These are phyloP conservation scores for Phyllotreta striolata DNA, from an alignment of 2,888 invertebrate species.

Conservation along the genomic window DNA sequence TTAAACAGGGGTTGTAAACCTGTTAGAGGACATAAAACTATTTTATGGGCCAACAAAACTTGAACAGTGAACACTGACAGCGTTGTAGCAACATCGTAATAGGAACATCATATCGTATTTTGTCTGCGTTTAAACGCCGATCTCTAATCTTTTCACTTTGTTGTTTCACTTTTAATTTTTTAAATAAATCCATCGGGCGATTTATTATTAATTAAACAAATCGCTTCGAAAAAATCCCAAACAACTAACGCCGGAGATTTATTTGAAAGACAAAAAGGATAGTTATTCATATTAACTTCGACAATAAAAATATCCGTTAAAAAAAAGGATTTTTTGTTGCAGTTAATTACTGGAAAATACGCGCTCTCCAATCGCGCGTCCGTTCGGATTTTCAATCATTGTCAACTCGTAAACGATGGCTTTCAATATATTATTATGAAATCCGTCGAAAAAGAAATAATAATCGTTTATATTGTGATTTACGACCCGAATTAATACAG, in stretches of 20 bases:
- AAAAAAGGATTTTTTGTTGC: background rate
- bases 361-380: slow-evolving; percentile 9
- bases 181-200: no score
- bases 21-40: slow-evolving; percentile 53
- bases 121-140: slow-evolving; percentile 17
- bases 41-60: slow-evolving; percentile 53
- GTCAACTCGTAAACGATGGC: slow-evolving; percentile 17
- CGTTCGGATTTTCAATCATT: slow-evolving; percentile 23
- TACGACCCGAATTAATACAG: slow-evolving; percentile 10
- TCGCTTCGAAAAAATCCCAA: no score
- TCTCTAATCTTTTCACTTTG: slow-evolving; percentile 30
- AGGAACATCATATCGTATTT: slow-evolving; percentile 26
- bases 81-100: slow-evolving; percentile 34
- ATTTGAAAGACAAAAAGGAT: no score
- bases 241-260: no score
- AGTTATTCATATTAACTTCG: no score
- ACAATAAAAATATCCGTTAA: no score
- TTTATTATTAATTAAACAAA: no score
- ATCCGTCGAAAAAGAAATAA: slow-evolving; percentile 21
- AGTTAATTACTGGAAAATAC: slow-evolving; percentile 11
- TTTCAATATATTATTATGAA: slow-evolving; percentile 25
- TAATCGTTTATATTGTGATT: slow-evolving; percentile 23
- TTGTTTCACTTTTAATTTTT: slow-evolving; percentile 14
- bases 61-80: slow-evolving; percentile 53
- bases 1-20: slow-evolving; percentile 56